phyloP scores from a whole-genome alignment of 1,140 invertebrate genomes.

The Drosophila pseudoananassae region DNA sequence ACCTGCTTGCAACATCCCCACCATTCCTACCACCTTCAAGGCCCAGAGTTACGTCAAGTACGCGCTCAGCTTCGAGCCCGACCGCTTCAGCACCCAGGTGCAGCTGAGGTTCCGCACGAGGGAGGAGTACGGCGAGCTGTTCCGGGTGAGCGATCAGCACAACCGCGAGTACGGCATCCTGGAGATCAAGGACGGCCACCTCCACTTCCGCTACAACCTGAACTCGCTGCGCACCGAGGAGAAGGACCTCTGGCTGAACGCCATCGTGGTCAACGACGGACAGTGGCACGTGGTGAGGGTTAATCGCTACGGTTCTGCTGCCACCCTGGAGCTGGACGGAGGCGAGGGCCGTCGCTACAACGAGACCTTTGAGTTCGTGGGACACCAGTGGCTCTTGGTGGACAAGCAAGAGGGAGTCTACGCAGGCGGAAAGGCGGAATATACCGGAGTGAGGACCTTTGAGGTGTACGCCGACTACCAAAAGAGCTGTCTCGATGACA shows the following conservation, averaged over 20 bases:
- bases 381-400: slow-evolving; percentile 95
- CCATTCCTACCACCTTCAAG: slow-evolving; percentile 94
- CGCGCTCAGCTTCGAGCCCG: slow-evolving; percentile 96
- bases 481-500: slow-evolving; percentile 88
- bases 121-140: slow-evolving; percentile 95
- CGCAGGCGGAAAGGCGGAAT: slow-evolving; percentile 97
- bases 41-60: slow-evolving; percentile 97
- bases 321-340: slow-evolving; percentile 96
- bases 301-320: slow-evolving; percentile 95
- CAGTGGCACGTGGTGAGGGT: slow-evolving; percentile 98
- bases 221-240: slow-evolving; percentile 96
- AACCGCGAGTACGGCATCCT: slow-evolving; percentile 97
- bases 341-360: slow-evolving; percentile 97
- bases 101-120: slow-evolving; percentile 96
- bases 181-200: slow-evolving; percentile 95
- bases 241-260: slow-evolving; percentile 94
- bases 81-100: slow-evolving; percentile 95
- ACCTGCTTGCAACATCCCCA: slow-evolving; percentile 92
- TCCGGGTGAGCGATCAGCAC: slow-evolving; percentile 96
- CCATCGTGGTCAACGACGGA: slow-evolving; percentile 96
- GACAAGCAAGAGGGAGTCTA: slow-evolving; percentile 98
- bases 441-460: slow-evolving; percentile 95
- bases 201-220: slow-evolving; percentile 96
- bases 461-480: slow-evolving; percentile 98
- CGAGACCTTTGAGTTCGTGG: slow-evolving; percentile 95